These are phyloP conservation scores for Typhlichthys subterraneus DNA, from an alignment of 2,797 vertebrate genomes.

Conservation along the genomic window DNA sequence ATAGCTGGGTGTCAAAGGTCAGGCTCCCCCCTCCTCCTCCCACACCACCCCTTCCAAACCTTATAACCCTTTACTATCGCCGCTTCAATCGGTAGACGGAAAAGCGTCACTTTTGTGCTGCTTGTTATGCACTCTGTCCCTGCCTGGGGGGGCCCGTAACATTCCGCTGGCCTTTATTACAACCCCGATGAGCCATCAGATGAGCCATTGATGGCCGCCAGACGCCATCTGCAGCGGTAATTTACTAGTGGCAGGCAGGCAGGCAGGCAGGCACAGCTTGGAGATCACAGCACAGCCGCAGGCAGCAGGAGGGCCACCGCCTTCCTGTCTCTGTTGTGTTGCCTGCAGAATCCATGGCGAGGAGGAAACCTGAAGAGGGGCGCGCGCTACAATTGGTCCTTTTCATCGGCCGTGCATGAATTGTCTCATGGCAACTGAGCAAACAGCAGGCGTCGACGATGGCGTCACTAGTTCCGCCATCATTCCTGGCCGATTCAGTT, in stretches of 20 bases:
- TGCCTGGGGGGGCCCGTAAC: conserved; percentile 63
- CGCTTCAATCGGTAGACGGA: conserved; percentile 63
- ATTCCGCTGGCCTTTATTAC: conserved; percentile 76
- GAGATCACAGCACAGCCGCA: conserved; percentile 46
- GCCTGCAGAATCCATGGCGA: conserved; percentile 34
- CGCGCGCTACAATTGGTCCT: conserved; percentile 31
- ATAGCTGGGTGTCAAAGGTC: conserved; percentile 75
- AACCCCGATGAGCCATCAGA: conserved; percentile 71
- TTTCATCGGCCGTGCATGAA: conserved; percentile 40
- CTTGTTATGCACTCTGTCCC: conserved; percentile 73
- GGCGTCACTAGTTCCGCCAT: conserved; percentile 71
- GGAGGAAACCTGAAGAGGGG: conserved; percentile 39
- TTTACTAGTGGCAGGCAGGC: conserved; percentile 50
- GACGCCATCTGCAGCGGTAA: conserved; percentile 78
- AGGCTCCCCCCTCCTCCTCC: conserved; percentile 47
- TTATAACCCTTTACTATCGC: conserved; percentile 45
- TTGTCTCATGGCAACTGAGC: conserved; percentile 75
- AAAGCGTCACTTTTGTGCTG: conserved; percentile 64
- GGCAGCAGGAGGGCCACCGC: conserved; percentile 52
- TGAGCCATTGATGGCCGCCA: conserved; percentile 73
- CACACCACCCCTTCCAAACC: too few relatives aligned
- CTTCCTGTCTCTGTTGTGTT: conserved; percentile 27
- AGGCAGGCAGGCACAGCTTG: conserved; percentile 62
- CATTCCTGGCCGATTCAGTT: conserved; percentile 77
- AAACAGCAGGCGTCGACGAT: conserved; percentile 60